Conservation (phyloP, 2,888 invertebrate species). For the Abscondita cerata region DNA sequence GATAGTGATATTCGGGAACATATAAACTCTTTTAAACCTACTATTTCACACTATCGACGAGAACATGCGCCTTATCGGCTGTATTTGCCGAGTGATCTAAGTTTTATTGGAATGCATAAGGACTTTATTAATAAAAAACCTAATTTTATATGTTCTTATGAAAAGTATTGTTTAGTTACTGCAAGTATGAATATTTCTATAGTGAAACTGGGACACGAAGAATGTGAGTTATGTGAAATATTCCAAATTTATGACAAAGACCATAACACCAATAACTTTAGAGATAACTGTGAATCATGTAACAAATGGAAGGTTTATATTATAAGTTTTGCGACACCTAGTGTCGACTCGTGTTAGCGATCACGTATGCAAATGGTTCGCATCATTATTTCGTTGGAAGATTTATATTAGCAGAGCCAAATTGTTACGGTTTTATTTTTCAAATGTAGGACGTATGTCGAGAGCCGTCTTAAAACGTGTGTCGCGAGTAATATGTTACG, state of each 20-base stretch:
- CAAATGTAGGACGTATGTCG: too few relatives aligned
- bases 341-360: too few relatives aligned
- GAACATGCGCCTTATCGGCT: conserved; percentile 10
- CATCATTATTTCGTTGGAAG: conserved; percentile 14
- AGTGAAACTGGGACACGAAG: conserved; percentile 5
- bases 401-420: conserved; percentile 19
- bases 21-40: conserved; percentile 5
- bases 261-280: too few relatives aligned
- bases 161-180: conserved; percentile 3
- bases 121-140: conserved; percentile 6
- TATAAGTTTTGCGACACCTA: too few relatives aligned
- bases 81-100: conserved; percentile 14
- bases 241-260: conserved; percentile 17
- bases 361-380: too few relatives aligned
- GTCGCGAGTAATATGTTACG: too few relatives aligned
- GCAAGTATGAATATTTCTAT: too few relatives aligned
- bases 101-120: too few relatives aligned
- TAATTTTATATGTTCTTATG: conserved; percentile 7
- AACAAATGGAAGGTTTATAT: too few relatives aligned
- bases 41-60: conserved; percentile 11
- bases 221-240: conserved; percentile 15
- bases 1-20: conserved; percentile 4
- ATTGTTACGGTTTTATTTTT: too few relatives aligned
- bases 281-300: too few relatives aligned
- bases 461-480: too few relatives aligned